Evolutionary conservation across 2,113 vertebrate species (phyloP).

Genomic region (Ciconia boyciana): DNA sequence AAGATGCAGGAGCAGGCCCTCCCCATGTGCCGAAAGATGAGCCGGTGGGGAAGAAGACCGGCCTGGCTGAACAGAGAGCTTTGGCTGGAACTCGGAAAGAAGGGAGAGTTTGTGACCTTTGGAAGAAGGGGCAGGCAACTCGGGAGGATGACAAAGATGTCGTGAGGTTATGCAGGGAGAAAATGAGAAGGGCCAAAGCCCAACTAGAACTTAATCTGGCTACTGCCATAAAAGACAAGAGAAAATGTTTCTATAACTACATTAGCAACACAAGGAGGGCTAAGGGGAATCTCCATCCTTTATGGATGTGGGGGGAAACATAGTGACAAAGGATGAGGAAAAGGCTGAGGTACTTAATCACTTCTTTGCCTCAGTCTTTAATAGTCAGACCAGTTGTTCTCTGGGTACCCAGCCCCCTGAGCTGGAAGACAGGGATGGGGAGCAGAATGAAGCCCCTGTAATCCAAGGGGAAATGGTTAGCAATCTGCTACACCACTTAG

Average conservation of each 20-base stretch:
- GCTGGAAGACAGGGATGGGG: background rate
- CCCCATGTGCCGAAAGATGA: background rate
- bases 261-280: background rate
- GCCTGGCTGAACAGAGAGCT: background rate
- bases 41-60: background rate
- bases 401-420: background rate
- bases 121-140: background rate
- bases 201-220: no score
- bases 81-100: background rate
- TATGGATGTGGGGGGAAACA: background rate
- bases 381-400: background rate
- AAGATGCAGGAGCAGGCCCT: background rate
- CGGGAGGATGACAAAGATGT: background rate
- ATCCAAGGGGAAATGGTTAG: background rate
- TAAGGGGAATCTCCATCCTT: background rate
- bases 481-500: background rate
- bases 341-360: background rate
- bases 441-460: background rate
- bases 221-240: background rate
- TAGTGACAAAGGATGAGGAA: background rate
- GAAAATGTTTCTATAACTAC: background rate
- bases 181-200: background rate
- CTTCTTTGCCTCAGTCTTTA: background rate
- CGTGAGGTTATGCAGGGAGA: background rate
- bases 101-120: background rate